A percentile compares a stretch with the other conserved stretches of the same genome.
Evolutionary conservation across 37 sponge, comb jelly and placozoan species (phyloP).

Genomic region (Cladorhizidae sp.): DNA sequence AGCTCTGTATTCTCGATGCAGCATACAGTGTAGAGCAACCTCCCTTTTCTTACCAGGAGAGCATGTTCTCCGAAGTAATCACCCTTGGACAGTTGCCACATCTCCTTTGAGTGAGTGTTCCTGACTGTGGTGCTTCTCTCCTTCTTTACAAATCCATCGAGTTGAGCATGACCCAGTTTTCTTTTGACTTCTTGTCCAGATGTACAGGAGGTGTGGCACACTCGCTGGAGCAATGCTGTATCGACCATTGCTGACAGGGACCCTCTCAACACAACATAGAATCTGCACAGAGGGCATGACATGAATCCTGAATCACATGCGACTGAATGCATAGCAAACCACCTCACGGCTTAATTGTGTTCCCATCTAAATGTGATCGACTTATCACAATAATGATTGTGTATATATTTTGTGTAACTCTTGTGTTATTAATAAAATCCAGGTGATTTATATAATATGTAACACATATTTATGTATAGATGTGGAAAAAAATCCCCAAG

Average conservation of each 20-base stretch:
- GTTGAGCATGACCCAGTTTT: too few relatives aligned
- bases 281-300: constrained; percentile 6
- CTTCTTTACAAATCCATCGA: neutral
- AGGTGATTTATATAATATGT: too few relatives aligned
- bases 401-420: too few relatives aligned
- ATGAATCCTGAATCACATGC: neutral
- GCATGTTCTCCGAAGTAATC: constrained; percentile 26
- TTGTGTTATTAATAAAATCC: too few relatives aligned
- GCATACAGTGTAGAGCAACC: neutral
- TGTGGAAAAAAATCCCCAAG: neutral
- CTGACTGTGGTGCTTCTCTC: neutral
- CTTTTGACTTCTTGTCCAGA: neutral
- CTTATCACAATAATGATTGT: too few relatives aligned
- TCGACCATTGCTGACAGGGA: constrained; percentile 22
- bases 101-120: neutral
- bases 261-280: constrained; percentile 31
- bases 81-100: neutral
- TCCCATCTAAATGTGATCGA: too few relatives aligned
- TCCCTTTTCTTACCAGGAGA: constrained; percentile 1
- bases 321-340: too few relatives aligned
- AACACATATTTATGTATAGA: too few relatives aligned
- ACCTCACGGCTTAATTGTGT: too few relatives aligned
- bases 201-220: neutral
- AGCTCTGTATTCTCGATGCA: constrained; percentile 13
- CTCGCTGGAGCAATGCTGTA: neutral